Conservation (phyloP, 1,140 invertebrate genomes). For the Cotesia chilonis region DNA sequence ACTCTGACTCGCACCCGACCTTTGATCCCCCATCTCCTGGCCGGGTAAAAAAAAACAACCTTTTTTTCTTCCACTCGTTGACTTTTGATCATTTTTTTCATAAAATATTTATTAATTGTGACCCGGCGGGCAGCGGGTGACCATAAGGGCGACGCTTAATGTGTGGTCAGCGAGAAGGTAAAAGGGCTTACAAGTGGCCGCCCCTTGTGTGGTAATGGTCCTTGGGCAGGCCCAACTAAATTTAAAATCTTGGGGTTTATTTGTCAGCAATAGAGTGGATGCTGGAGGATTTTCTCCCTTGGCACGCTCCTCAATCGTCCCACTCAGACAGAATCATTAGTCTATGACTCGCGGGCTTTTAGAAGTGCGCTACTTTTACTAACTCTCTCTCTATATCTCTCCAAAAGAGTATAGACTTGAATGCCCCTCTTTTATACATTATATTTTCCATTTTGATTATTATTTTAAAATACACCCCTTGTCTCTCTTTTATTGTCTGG, state of each 20-base stretch:
- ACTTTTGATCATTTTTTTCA: no score
- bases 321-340: constrained; percentile 62
- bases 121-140: no score
- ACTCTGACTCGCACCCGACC: no score
- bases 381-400: neutral
- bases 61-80: no score
- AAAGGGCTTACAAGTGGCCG: constrained; percentile 16
- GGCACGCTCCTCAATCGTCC: constrained; percentile 53
- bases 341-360: constrained; percentile 31
- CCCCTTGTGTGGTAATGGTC: constrained; percentile 13
- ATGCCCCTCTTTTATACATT: constrained; percentile 16
- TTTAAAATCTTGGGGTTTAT: neutral
- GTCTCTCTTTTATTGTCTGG: neutral
- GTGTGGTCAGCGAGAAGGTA: neutral
- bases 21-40: no score
- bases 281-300: neutral
- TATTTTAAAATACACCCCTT: constrained; percentile 12
- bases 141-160: no score
- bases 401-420: constrained; percentile 1
- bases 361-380: constrained; percentile 14
- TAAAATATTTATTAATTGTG: no score
- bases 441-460: neutral
- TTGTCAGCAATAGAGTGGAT: neutral
- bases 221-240: constrained; percentile 11
- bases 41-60: no score